Percentiles rank a stretch among this genome's conserved stretches.
These are phyloP conservation scores for Aleiodes testaceus DNA, from an alignment of 2,888 invertebrate species.

Conservation along the genomic window DNA sequence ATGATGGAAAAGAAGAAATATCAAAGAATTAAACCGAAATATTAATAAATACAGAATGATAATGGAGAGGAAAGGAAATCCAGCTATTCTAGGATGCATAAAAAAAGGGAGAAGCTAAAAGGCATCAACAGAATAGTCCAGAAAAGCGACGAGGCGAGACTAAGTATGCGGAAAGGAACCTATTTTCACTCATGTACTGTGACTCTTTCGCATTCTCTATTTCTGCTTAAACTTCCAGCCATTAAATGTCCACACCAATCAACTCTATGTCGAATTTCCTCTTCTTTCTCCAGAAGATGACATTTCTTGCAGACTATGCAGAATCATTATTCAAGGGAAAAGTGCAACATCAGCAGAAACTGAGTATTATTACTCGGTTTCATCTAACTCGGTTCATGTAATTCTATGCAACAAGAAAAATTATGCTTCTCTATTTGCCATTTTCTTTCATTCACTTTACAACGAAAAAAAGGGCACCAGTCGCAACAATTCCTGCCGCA, in stretches of 20 bases:
- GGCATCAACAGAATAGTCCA: constrained; percentile 12
- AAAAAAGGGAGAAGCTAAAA: constrained; percentile 1
- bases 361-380: constrained; percentile 24
- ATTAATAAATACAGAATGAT: background rate
- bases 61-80: background rate
- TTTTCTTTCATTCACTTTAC: no score
- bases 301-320: constrained; percentile 12
- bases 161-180: background rate
- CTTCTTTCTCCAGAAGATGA: background rate
- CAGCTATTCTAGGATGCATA: constrained; percentile 5
- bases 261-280: constrained; percentile 46
- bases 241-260: constrained; percentile 45
- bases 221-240: constrained; percentile 40
- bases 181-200: background rate
- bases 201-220: background rate
- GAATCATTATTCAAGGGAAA: constrained; percentile 30
- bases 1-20: background rate
- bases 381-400: no score
- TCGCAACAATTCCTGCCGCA: no score
- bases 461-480: no score
- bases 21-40: background rate
- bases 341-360: constrained; percentile 35
- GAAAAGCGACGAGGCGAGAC: constrained; percentile 16
- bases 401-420: no score
- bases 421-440: no score